Base-by-base conservation (phyloP, 2,888 invertebrate species). In the Calameuta filiformis region DNA sequence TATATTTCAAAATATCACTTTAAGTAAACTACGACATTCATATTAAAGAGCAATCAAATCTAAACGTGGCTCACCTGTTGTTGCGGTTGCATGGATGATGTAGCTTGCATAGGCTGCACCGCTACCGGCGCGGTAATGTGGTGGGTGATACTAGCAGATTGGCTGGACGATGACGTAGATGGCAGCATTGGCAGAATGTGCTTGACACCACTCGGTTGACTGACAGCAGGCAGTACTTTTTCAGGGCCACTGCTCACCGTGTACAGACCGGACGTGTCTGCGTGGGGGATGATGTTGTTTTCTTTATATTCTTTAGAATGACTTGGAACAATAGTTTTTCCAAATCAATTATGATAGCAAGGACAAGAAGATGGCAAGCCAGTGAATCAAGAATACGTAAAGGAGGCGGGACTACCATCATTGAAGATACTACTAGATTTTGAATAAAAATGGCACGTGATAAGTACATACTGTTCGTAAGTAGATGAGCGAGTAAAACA, bases 401-500 rank as follows among this genome's bases (percentile, higher is more conserved):
- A 40, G 40, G 40, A 56, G 40, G 40, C 23, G 40, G 40, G 40
- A 56, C 40, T 56, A 56, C 23, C 40, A 56, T 56, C 15, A 56
- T 56, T 23, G 40, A 56, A 56, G 40, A 56, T 56, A 56, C 40
- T 56, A 56, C 40, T 56, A 56, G 40, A 23, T 23, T 34, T 73
- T 56, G 40, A 56, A 56, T 56, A 56, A 56, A 56, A 56, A 40
- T 79, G 79, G 80, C 9, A 56, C 23, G 23, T 56, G 40, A 23
- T 56, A 56, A 23, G 40, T 77, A 93, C 94, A 92, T 90, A 95
- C 95, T 95, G 90, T 93, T 94, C 75, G 96, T 96, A 84, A 98
- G 94, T 82, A 98, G 94, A 89, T 97, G 97, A 74, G 97, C 97
- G 80, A 98, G 93, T 90, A 96, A 94, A 77, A 96, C 96, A 92